Base-by-base conservation (phyloP, 2,797 vertebrate species). In the Rhinophrynus dorsalis region DNA sequence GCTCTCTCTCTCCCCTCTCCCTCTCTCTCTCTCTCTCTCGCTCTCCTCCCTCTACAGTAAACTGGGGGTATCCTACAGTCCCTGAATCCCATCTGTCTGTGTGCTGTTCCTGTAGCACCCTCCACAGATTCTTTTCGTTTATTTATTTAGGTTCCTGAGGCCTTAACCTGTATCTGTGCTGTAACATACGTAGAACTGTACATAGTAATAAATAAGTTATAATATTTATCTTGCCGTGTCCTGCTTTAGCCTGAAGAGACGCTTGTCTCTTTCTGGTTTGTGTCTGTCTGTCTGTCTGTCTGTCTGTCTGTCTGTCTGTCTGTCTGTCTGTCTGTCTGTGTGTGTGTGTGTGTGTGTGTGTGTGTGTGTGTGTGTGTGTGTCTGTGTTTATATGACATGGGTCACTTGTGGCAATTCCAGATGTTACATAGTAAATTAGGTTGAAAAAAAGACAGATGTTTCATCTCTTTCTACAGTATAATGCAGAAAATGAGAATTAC, bases 141-240 rank as follows among this genome's bases (percentile, higher is more conserved):
- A 55, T 37, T 56, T 64, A 63, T 55, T 54, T 26, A 21, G 9
- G 12, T 55, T 2, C 21, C 1, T 12, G n/a, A 6, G 9, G 24
- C 32, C 32, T 59, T 42, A 37, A n/a, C 8, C 4, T 48, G 18
- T 9, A 21, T 18, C 35, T 45, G 23, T 30, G 20, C 12, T 29
- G 29, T 58, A 48, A 51, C 7, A 61, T 52, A 42, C 8, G 5
- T 42, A 38, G 2, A 6, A 30, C 7, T 52, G 67, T 67, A 67
- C 17, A 67, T 56, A 56, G 11, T 20, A 15, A 15, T 48, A 13
- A 71, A 71, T 71, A 71, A 71, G 61, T 63, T 56, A 70, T 70
- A 20, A 29, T 63, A 63, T 63, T 71, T 63, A 63, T 56, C 3
- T 30, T 6, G 3, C 5, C 7, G 3, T 20, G 26, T 35, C 60